Percentiles rank a stretch among this genome's conserved stretches.
phyloP scores from a whole-genome alignment of 2,888 invertebrate species.

The Metallyticus violacea region DNA sequence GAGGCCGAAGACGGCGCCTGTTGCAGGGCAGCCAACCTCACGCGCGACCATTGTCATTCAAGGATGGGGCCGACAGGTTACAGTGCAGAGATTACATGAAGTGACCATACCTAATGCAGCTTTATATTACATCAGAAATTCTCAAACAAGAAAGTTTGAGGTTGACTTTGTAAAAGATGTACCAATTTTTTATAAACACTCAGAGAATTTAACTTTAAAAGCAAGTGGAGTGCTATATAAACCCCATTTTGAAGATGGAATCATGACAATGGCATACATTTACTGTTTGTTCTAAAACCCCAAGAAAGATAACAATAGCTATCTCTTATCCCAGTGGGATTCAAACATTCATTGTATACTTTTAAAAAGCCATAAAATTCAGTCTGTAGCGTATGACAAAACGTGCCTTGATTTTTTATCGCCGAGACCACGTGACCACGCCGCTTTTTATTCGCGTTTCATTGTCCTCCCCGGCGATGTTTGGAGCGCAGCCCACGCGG shows the following conservation, averaged over 20 bases:
- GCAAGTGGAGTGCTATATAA: no score
- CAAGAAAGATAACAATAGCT: no score
- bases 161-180: no score
- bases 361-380: not conserved
- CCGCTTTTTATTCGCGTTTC: not conserved
- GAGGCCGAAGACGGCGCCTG: no score
- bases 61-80: not conserved
- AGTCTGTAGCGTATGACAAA: not conserved
- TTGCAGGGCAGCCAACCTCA: not conserved
- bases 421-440: not conserved
- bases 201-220: no score
- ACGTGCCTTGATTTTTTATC: not conserved
- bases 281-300: no score
- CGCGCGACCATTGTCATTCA: not conserved
- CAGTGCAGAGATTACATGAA: not conserved
- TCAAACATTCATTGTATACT: no score
- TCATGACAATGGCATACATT: no score
- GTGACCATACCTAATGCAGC: not conserved
- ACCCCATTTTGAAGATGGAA: no score
- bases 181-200: no score
- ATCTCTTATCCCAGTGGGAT: no score
- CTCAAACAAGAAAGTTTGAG: no score
- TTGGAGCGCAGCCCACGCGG: not conserved
- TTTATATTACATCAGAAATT: not conserved
- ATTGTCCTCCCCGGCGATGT: not conserved